phyloP scores from a whole-genome alignment of 2,113 vertebrate genomes.

The Nycticebus coucang region DNA sequence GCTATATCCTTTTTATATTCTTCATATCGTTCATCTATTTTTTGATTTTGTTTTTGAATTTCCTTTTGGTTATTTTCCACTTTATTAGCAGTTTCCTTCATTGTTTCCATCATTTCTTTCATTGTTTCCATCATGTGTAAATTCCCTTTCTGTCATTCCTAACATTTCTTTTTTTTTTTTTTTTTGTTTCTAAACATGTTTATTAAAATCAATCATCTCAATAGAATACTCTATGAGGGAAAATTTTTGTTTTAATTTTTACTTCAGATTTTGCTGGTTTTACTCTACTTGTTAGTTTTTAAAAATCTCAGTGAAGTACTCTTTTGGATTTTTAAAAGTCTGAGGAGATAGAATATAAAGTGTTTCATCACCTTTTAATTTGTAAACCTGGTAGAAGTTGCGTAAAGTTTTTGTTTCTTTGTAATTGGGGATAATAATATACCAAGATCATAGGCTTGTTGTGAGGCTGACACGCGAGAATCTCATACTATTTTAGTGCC shows the following conservation, averaged over 20 bases:
- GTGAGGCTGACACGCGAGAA: neutral
- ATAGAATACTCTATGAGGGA: neutral
- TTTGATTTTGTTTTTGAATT: no score
- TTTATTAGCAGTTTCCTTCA: no score
- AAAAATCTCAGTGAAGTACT: neutral
- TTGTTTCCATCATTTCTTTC: no score
- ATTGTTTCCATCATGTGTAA: no score
- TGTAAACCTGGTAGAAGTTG: neutral
- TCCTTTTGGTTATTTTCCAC: no score
- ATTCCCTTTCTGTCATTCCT: no score
- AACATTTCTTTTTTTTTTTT: no score
- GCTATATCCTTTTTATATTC: no score
- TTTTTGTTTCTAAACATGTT: neutral
- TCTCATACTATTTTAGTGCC: neutral
- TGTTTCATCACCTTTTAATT: neutral
- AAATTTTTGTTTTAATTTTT: constrained; percentile 34
- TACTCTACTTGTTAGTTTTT: constrained; percentile 17
- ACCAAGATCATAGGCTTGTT: neutral
- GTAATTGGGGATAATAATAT: neutral
- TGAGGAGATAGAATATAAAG: neutral
- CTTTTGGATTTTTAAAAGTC: constrained; percentile 25
- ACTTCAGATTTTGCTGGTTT: constrained; percentile 40
- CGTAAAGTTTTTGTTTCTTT: neutral
- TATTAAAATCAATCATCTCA: constrained; percentile 44
- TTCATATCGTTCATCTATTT: no score